These are phyloP conservation scores for Holothuria glaberrima DNA, from an alignment of 35 echinoderm and acorn worm genomes.

Conservation along the genomic window DNA sequence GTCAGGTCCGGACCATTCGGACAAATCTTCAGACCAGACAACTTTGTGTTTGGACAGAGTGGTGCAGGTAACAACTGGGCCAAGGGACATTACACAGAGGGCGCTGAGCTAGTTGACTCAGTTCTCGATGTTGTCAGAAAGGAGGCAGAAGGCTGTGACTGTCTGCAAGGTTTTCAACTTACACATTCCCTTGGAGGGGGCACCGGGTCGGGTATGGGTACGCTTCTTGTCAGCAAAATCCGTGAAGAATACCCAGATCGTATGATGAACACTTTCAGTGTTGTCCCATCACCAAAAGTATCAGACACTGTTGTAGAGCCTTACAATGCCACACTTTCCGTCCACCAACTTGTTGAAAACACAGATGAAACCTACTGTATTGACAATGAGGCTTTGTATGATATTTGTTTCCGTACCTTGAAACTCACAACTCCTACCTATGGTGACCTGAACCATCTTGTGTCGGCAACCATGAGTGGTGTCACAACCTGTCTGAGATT, in stretches of 20 bases:
- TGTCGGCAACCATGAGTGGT: slow-evolving; percentile 98
- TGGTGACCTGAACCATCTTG: slow-evolving; percentile 99
- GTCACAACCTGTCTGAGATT: slow-evolving; percentile 98
- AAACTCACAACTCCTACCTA: slow-evolving; percentile 99
- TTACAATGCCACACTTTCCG: slow-evolving; percentile 92
- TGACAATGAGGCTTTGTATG: slow-evolving; percentile 99
- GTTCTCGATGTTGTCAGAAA: slow-evolving; percentile 72
- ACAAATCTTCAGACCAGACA: slow-evolving; percentile 93
- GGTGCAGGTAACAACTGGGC: slow-evolving; percentile 97
- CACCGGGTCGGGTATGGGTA: slow-evolving; percentile 87
- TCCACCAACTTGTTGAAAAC: slow-evolving; percentile 96
- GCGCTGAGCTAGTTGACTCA: slow-evolving; percentile 80
- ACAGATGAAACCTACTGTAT: slow-evolving; percentile 99
- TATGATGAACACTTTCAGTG: slow-evolving; percentile 99
- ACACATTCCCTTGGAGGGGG: slow-evolving; percentile 95
- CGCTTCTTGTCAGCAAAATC: slow-evolving; percentile 96
- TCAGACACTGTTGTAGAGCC: slow-evolving; percentile 98
- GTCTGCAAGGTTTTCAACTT: slow-evolving; percentile 85
- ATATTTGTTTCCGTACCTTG: slow-evolving; percentile 98
- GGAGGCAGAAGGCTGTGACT: slow-evolving; percentile 65
- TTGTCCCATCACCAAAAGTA: slow-evolving; percentile 97
- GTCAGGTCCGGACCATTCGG: slow-evolving; percentile 92
- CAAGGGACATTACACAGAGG: slow-evolving; percentile 94
- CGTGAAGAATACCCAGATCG: slow-evolving; percentile 98
- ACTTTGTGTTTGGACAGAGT: slow-evolving; percentile 96